A percentile compares a stretch with the other conserved stretches of the same genome.
Conservation (phyloP, 2,113 vertebrate genomes). For the Gallinago paraguaiae region DNA sequence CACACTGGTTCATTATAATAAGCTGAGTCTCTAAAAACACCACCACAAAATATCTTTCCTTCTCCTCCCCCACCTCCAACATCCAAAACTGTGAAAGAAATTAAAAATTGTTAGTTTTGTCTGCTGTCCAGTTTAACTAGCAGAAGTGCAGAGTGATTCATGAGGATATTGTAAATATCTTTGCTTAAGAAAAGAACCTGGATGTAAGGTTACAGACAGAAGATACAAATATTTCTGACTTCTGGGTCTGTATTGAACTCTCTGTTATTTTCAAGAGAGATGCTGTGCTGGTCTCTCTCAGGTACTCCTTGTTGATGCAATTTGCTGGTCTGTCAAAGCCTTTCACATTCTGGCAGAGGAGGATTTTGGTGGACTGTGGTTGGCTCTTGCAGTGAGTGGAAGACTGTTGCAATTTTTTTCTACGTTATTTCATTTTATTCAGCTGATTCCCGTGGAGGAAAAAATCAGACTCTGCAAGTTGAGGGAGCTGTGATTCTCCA, state of each 20-base stretch:
- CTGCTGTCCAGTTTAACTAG: neutral
- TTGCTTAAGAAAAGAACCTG: neutral
- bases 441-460: neutral
- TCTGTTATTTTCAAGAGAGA: neutral
- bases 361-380: neutral
- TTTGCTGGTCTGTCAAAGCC: neutral
- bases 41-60: neutral
- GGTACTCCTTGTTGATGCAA: neutral
- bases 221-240: neutral
- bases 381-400: neutral
- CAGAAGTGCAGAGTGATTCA: neutral
- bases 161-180: neutral
- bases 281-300: neutral
- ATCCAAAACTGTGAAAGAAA: neutral
- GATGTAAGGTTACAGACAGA: neutral
- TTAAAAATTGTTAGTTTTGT: neutral
- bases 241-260: neutral
- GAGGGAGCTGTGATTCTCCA: neutral
- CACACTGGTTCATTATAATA: neutral
- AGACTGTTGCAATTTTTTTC: neutral
- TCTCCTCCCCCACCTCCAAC: neutral
- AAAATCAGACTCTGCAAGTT: neutral
- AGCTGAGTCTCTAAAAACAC: neutral
- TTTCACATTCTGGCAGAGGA: neutral
- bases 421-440: neutral